These are phyloP conservation scores for Trissolcus japonicus DNA, from an alignment of 2,888 invertebrate species.

Conservation along the genomic window DNA sequence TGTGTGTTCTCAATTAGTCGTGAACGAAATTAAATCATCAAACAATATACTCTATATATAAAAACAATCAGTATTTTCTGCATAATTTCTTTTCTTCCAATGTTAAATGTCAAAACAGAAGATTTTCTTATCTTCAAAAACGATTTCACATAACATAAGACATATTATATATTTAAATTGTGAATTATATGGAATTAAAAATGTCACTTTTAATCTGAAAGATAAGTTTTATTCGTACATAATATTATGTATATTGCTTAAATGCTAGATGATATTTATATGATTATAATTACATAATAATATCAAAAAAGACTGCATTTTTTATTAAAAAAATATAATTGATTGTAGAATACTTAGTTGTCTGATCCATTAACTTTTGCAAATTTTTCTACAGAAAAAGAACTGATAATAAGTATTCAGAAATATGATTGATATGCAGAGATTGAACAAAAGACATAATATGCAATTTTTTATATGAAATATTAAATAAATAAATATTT, in stretches of 20 bases:
- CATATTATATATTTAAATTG: slow-evolving; percentile 18
- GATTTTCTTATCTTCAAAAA: slow-evolving; percentile 23
- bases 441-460: slow-evolving; percentile 4
- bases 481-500: too few relatives aligned
- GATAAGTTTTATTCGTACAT: slow-evolving; percentile 8
- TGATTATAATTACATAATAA: slow-evolving; percentile 9
- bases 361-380: slow-evolving; percentile 1
- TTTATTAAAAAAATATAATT: slow-evolving; percentile 19
- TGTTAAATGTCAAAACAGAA: background rate
- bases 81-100: too few relatives aligned
- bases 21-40: too few relatives aligned
- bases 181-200: slow-evolving; percentile 16
- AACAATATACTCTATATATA: too few relatives aligned
- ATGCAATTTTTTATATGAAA: background rate
- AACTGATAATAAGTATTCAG: too few relatives aligned
- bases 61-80: too few relatives aligned
- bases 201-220: slow-evolving; percentile 15
- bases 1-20: background rate
- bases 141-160: background rate
- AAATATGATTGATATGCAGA: too few relatives aligned
- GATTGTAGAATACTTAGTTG: background rate
- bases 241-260: slow-evolving; percentile 20
- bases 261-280: slow-evolving; percentile 21
- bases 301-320: slow-evolving; percentile 37
- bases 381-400: background rate